Percentiles rank a stretch among this genome's conserved stretches.
Conservation (phyloP, 2,113 vertebrate species). For the Cyrtonyx montezumae region DNA sequence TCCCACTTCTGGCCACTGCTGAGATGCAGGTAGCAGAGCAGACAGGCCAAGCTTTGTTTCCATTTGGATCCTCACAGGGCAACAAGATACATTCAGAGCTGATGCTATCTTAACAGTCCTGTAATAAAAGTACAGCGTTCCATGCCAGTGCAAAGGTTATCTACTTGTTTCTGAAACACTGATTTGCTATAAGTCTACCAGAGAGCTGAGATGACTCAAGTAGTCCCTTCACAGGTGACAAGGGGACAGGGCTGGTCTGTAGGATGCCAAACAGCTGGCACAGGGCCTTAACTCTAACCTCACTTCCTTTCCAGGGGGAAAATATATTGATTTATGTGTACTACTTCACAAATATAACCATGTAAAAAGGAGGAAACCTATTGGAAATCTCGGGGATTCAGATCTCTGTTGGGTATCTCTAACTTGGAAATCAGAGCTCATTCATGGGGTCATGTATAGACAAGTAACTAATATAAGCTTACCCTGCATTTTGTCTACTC, state of each 20-base stretch:
- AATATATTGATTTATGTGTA: not conserved
- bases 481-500: not conserved
- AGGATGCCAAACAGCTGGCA: not conserved
- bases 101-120: conserved; percentile 23
- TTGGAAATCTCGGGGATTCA: not conserved
- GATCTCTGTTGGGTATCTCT: not conserved
- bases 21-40: not conserved
- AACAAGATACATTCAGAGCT: not conserved
- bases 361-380: not conserved
- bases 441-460: not conserved
- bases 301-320: not conserved
- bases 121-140: conserved; percentile 29
- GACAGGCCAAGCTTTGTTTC: conserved; percentile 4
- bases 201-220: not conserved
- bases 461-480: not conserved
- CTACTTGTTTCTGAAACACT: conserved; percentile 27
- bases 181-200: not conserved
- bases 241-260: not conserved
- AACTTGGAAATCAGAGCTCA: not conserved
- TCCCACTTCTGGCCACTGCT: not conserved
- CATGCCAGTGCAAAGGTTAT: conserved; percentile 43
- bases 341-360: not conserved
- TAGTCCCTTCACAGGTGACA: not conserved
- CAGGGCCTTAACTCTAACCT: not conserved
- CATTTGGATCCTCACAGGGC: not conserved